A percentile compares a stretch with the other conserved stretches of the same genome.
These are phyloP conservation scores for Dynastes grantii DNA, from an alignment of 2,888 invertebrate species.

Conservation along the genomic window DNA sequence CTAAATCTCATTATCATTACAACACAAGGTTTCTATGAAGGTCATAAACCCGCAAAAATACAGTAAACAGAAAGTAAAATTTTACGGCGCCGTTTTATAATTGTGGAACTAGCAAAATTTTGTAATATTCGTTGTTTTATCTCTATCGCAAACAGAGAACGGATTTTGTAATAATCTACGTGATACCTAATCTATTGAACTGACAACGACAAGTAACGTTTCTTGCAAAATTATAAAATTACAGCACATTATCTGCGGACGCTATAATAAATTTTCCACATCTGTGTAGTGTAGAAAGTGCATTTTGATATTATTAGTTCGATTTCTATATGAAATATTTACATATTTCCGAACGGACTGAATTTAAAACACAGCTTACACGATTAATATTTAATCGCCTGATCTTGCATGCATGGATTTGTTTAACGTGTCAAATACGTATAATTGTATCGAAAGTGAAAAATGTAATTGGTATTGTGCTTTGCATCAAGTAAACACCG, in stretches of 20 bases:
- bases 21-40: no score
- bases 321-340: slow-evolving; percentile 21
- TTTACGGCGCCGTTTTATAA: not conserved
- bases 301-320: slow-evolving; percentile 19
- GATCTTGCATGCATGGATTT: not conserved
- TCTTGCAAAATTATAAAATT: slow-evolving; percentile 32
- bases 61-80: not conserved
- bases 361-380: not conserved
- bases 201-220: not conserved
- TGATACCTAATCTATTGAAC: not conserved
- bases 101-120: not conserved
- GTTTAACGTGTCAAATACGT: not conserved
- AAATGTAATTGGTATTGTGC: not conserved
- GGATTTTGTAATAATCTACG: not conserved
- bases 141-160: not conserved
- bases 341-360: slow-evolving; percentile 4
- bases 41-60: no score
- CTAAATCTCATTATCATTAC: no score
- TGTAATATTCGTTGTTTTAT: not conserved
- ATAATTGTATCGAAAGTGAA: not conserved
- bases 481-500: not conserved
- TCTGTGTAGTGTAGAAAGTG: slow-evolving; percentile 29
- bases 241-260: slow-evolving; percentile 9
- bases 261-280: slow-evolving; percentile 27
- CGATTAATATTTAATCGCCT: not conserved